Percentiles rank a stretch among this genome's conserved stretches.
Evolutionary conservation across 2,797 vertebrate species (phyloP).

Genomic region (Decapterus maruadsi): DNA sequence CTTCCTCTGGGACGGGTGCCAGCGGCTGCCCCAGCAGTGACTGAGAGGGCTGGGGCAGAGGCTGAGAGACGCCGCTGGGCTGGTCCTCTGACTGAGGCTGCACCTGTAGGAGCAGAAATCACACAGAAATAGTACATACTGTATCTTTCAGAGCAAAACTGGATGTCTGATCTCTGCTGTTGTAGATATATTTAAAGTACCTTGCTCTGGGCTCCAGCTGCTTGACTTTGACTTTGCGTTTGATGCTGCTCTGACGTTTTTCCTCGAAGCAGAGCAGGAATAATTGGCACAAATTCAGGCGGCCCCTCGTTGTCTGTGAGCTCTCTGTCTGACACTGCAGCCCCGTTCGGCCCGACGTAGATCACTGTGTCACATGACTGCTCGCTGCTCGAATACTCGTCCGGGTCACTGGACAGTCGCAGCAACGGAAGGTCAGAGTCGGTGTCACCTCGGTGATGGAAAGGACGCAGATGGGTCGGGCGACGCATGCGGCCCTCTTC

Average conservation of each 20-base stretch:
- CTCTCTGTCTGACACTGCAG: slow-evolving; percentile 95
- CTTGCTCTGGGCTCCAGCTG: slow-evolving; percentile 65
- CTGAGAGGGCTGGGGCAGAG: slow-evolving; percentile 67
- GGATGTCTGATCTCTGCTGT: neutral
- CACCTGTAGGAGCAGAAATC: slow-evolving; percentile 40
- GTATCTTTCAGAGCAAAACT: slow-evolving; percentile 4
- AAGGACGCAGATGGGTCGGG: slow-evolving; percentile 95
- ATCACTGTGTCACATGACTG: slow-evolving; percentile 99
- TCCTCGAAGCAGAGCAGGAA: slow-evolving; percentile 92
- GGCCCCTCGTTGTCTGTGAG: slow-evolving; percentile 98
- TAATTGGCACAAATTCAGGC: slow-evolving; percentile 97
- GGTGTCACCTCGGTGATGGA: slow-evolving; percentile 89
- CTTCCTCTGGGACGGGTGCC: slow-evolving; percentile 84
- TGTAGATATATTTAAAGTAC: slow-evolving; percentile 30
- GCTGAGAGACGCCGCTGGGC: slow-evolving; percentile 51
- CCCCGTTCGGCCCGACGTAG: slow-evolving; percentile 96
- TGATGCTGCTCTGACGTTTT: slow-evolving; percentile 77
- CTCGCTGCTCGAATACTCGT: slow-evolving; percentile 98
- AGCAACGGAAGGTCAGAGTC: slow-evolving; percentile 92
- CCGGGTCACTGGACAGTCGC: slow-evolving; percentile 93
- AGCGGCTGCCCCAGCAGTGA: slow-evolving; percentile 79
- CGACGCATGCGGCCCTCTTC: slow-evolving; percentile 98
- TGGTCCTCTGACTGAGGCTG: slow-evolving; percentile 70
- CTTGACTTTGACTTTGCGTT: slow-evolving; percentile 55
- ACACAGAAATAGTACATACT: slow-evolving; percentile 1